Percentiles rank a stretch among this genome's conserved stretches.
Evolutionary conservation across 1,140 invertebrate genomes (phyloP).

Genomic region (Cotesia chilonis): DNA sequence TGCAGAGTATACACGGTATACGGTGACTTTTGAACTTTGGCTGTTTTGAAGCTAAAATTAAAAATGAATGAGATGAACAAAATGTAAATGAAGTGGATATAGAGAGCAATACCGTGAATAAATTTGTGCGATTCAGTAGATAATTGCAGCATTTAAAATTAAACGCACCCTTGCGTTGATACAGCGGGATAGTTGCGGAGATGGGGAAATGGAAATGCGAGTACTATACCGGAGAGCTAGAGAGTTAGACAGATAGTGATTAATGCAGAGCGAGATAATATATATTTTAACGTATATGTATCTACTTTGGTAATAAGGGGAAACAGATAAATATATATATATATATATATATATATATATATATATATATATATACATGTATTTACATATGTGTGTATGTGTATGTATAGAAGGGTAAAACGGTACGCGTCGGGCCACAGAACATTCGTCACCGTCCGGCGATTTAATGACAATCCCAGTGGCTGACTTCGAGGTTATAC

Average conservation of each 20-base stretch:
- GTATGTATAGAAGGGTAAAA: neutral
- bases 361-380: neutral
- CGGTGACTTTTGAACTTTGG: neutral
- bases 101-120: slow-evolving; percentile 11
- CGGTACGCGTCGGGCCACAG: slow-evolving; percentile 19
- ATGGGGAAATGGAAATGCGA: too few species aligned
- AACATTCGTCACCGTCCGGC: slow-evolving; percentile 24
- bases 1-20: too few species aligned
- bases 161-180: slow-evolving; percentile 23
- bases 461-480: slow-evolving; percentile 24
- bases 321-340: too few species aligned
- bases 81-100: slow-evolving; percentile 29
- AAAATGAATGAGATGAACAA: slow-evolving; percentile 19
- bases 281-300: neutral
- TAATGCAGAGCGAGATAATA: neutral
- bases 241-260: slow-evolving; percentile 1
- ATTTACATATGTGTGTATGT: neutral
- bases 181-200: neutral
- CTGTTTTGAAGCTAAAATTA: slow-evolving; percentile 4
- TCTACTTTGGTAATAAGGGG: neutral
- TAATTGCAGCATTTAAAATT: slow-evolving; percentile 31
- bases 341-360: too few species aligned
- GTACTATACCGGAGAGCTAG: too few species aligned
- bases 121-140: slow-evolving; percentile 29
- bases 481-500: slow-evolving; percentile 20